Conservation (phyloP, 2,113 vertebrate species). For the cat (Felis catus) region F.catus_Fca126_mat1.0 CM031417.1:116840001-116840500, state of each 20-base stretch:
- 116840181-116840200: background rate
- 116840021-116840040: background rate
- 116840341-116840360: constrained; percentile 95
- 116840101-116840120: background rate
- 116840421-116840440: constrained; percentile 91
- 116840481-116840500: constrained; percentile 88
- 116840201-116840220: background rate
- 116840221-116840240: background rate
- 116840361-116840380: constrained; percentile 95
- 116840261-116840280: constrained; percentile 18
- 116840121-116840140: constrained; percentile 7
- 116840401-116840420: constrained; percentile 91
- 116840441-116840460: constrained; percentile 85
- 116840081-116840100: constrained; percentile 7
- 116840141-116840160: background rate
- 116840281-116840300: constrained; percentile 93
- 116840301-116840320: constrained; percentile 95
- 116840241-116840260: background rate
- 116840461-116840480: constrained; percentile 86
- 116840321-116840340: constrained; percentile 97
- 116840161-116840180: background rate
- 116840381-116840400: constrained; percentile 94
- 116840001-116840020: fast-evolving
- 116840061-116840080: background rate
- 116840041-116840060: background rate